phyloP scores from a whole-genome alignment of 2,113 vertebrate genomes.

The Esox niger region DNA sequence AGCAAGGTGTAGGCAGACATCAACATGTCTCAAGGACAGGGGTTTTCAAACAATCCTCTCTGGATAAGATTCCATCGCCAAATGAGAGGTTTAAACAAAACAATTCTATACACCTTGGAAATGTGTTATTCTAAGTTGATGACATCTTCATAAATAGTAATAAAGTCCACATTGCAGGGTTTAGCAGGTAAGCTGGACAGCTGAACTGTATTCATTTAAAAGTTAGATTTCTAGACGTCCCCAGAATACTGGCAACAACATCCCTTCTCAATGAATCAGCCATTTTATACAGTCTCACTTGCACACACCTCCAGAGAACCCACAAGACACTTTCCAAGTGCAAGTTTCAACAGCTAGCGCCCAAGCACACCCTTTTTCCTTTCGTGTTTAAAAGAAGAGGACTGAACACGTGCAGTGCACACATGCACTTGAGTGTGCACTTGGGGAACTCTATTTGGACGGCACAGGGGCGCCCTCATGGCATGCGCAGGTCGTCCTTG shows the following conservation, averaged over 20 bases:
- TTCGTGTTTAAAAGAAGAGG: conserved; percentile 52
- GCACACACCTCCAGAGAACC: conserved; percentile 50
- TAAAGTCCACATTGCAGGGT: conserved; percentile 17
- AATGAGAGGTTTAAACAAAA: conserved; percentile 21
- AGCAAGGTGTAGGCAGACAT: conserved; percentile 58
- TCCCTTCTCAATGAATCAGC: conserved; percentile 40
- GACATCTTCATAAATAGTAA: conserved; percentile 8
- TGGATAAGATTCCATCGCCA: conserved; percentile 13
- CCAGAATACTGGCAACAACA: neutral
- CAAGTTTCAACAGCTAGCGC: conserved; percentile 60
- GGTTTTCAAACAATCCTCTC: conserved; percentile 17
- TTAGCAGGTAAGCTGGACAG: conserved; percentile 15
- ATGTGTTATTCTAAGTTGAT: conserved; percentile 13
- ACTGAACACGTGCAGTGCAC: conserved; percentile 38
- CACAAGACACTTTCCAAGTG: conserved; percentile 51
- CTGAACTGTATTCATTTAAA: conserved; percentile 15
- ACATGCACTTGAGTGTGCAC: neutral
- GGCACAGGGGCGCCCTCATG: conserved; percentile 36
- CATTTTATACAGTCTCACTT: no score
- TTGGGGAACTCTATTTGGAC: neutral
- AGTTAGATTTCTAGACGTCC: conserved; percentile 33
- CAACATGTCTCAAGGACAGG: conserved; percentile 44
- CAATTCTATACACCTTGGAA: conserved; percentile 5
- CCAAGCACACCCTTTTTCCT: conserved; percentile 66
- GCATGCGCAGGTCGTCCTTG: conserved; percentile 44